Base-by-base conservation (phyloP, 2,797 vertebrate species). In the Pogoniulus pusillus region DNA sequence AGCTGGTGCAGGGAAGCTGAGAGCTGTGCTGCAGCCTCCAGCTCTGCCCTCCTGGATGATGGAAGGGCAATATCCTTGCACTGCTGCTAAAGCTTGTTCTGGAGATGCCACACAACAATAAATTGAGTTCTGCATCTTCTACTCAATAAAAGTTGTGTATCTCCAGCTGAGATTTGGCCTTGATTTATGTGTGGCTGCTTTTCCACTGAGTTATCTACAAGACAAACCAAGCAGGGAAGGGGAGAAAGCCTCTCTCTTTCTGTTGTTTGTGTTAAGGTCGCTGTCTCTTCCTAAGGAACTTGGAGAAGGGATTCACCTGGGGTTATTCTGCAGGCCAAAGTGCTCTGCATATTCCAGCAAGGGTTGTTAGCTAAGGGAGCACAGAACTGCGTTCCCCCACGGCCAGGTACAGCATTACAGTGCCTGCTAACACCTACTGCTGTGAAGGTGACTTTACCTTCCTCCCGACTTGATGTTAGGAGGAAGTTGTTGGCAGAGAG, bases 101-200 rank as follows among this genome's bases (percentile, higher is more conserved):
- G 82, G 59, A 1, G 6, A 91, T 83, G 79, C 57, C 66, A 66
- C 54, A 62, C 43, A 84, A 82, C 41, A 79, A 62, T 82, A 87
- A 88, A 89, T 89, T 72, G 68, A 87, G 58, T 82, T 94, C 91
- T 72, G 86, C 62, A 72, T 75, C 89, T 88, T 78, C 69, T 72
- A 32, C 55, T 84, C 88, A 83, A 88, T 92, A 80, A 80, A 84
- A 93, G 74, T 82, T 79, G 71, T 91, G 93, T 87, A 82, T 92
- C 83, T 92, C 78, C 77, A 85, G 77, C 83, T 87, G 75, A 90
- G 78, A 71, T 66, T 59, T 92, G 18, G 62, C 65, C 30, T 88
- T 90, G 78, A 91, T 95, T 82, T 88, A 74, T 90, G 75, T 91
- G 77, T 65, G 55, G 47, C 65, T 80, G 41, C 55, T 86, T 93